Evolutionary conservation across 2,113 vertebrate genomes (phyloP), one percentile per base, ranked within the genome.

Genomic region (Cynopterus brachyotis): DNA sequence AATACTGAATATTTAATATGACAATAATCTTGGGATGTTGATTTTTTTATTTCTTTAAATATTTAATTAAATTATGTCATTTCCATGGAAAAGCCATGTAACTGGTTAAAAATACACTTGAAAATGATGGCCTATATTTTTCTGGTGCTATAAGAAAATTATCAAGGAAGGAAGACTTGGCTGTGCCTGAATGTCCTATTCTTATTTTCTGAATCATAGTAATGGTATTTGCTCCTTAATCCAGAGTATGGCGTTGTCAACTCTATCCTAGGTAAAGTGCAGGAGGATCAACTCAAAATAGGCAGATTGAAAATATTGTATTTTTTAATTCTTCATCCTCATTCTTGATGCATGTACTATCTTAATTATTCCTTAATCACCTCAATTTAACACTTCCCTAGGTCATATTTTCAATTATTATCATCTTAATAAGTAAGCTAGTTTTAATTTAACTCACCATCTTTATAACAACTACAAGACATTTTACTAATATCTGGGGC

Each of bases 31-130:
- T 16, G 60, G 57, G 37, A 55, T 73, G 12, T 35, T 81, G 89
- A 47, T 84, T 93, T 79, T 16, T 42, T 42, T 70, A 37, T 59
- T 76, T 89, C 37, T 55, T 19, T 87, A 81, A 83, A 24, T 32
- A 94, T 81, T 83, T 93, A 83, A 93, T 75, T 75, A 85, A 90
- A 67, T 83, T 81, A 60, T 59, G n/a, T 22, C 9, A 7, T 94
- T 64, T 73, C 57, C 64, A 86, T 75, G 28, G 40, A 67, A 91
- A 67, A 67, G 35, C 28, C 59, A 66, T 50, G 6, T 81, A 85
- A 66, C 22, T 81, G 26, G 59, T 12, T 60, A 80, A 57, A 94
- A 86, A 73, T 59, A 86, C 28, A 86, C 32, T 66, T 73, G 28
- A 94, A 70, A 90, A 78, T 50, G 42, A 89, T 53, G 42, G 9